Evolutionary conservation across 2,113 vertebrate genomes (phyloP).

Genomic region (Leucopternis melanops): DNA sequence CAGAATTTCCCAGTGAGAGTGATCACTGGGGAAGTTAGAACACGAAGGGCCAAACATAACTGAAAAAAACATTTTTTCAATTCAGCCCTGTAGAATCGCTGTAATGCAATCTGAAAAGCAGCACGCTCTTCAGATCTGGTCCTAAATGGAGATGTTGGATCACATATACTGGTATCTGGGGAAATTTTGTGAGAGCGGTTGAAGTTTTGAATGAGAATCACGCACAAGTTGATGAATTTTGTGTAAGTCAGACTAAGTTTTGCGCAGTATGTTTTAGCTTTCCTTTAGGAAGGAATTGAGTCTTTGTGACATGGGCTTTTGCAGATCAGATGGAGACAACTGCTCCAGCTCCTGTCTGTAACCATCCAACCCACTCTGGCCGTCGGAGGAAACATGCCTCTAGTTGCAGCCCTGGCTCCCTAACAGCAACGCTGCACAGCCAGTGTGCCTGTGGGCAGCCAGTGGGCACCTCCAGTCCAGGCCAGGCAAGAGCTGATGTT

Average conservation of each 20-base stretch:
- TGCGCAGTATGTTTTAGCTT: not conserved
- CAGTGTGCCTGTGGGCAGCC: not conserved
- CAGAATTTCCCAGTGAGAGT: slow-evolving; percentile 7
- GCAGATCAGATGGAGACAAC: not conserved
- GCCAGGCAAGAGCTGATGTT: not conserved
- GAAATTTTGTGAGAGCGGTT: not conserved
- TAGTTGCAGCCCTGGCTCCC: not conserved
- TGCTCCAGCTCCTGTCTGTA: not conserved
- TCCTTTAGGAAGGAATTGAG: not conserved
- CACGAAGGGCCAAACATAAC: not conserved
- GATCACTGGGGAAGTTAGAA: not conserved
- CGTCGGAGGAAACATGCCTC: rapidly evolving
- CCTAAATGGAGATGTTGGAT: not conserved
- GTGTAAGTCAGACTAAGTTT: not conserved
- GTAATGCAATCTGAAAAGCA: not conserved
- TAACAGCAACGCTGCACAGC: rapidly evolving
- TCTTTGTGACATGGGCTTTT: not conserved
- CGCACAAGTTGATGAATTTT: not conserved
- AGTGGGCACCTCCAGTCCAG: not conserved
- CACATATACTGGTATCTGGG: not conserved
- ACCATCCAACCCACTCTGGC: rapidly evolving
- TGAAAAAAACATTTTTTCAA: not conserved
- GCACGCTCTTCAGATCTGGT: not conserved
- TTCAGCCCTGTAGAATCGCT: not conserved
- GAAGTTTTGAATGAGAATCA: not conserved